Conservation (phyloP, 2,113 vertebrate genomes). For the Antechinus flavipes region DNA sequence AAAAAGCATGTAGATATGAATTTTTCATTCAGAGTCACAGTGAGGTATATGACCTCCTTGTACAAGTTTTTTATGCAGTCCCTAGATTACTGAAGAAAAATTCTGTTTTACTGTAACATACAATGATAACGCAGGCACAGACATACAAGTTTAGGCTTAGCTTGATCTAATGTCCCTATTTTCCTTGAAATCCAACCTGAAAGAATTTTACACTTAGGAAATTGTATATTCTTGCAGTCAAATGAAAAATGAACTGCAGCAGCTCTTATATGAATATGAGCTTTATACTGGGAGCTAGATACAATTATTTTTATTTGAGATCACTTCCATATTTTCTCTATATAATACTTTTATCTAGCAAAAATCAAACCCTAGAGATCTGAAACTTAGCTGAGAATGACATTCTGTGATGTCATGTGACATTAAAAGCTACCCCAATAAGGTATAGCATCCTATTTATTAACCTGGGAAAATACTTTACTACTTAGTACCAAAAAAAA, state of each 20-base stretch:
- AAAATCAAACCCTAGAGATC: slow-evolving; percentile 61
- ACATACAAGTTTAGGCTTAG: background rate
- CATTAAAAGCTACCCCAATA: slow-evolving; percentile 10
- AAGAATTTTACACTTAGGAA: slow-evolving; percentile 53
- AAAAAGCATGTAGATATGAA: background rate
- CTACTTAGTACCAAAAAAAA: slow-evolving; percentile 41
- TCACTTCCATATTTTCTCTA: slow-evolving; percentile 56
- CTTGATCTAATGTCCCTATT: slow-evolving; percentile 43
- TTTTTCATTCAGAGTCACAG: slow-evolving; percentile 31
- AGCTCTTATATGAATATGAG: background rate
- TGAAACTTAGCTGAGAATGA: slow-evolving; percentile 64
- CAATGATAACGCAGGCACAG: slow-evolving; percentile 16
- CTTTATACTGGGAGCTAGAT: slow-evolving; percentile 38
- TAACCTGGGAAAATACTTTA: slow-evolving; percentile 33
- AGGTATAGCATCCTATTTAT: slow-evolving; percentile 1
- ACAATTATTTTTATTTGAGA: slow-evolving; percentile 43
- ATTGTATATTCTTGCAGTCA: slow-evolving; percentile 49
- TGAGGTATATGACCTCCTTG: slow-evolving; percentile 17
- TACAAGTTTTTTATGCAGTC: slow-evolving; percentile 22
- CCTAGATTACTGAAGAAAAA: slow-evolving; percentile 2
- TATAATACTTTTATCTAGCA: slow-evolving; percentile 56
- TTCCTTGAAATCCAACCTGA: slow-evolving; percentile 50
- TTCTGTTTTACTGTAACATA: slow-evolving; percentile 40
- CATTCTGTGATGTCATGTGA: slow-evolving; percentile 31
- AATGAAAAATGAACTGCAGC: slow-evolving; percentile 42